phyloP scores from a whole-genome alignment of 1,140 invertebrate genomes.

The Drosophila oshimai region DNA sequence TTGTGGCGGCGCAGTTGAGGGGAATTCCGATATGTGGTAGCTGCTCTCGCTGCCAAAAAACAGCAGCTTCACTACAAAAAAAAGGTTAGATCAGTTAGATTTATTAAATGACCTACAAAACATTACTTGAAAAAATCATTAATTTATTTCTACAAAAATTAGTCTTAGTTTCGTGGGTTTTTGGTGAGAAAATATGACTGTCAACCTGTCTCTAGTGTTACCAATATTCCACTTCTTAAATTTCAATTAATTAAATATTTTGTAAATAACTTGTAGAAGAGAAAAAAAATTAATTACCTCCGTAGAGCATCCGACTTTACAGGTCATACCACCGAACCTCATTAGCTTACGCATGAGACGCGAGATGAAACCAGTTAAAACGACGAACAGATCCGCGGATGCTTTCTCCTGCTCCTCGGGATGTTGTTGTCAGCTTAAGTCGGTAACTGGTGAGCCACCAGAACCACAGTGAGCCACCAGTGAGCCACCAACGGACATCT shows the following conservation, averaged over 20 bases:
- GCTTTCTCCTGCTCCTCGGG: constrained; percentile 42
- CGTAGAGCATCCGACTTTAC: background rate
- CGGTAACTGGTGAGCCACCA: constrained; percentile 31
- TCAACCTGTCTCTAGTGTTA: no score
- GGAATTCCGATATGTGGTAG: constrained; percentile 77
- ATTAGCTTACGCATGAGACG: constrained; percentile 7
- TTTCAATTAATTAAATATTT: no score
- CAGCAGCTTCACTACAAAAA: background rate
- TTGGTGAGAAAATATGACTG: no score
- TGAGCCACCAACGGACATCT: constrained; percentile 16
- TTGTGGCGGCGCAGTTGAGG: constrained; percentile 71
- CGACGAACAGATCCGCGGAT: constrained; percentile 20
- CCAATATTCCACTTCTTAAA: no score
- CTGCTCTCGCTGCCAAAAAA: constrained; percentile 26
- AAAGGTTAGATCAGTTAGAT: constrained; percentile 3
- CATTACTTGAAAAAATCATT: background rate
- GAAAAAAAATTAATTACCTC: no score
- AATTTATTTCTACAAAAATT: no score
- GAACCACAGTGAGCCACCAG: constrained; percentile 5
- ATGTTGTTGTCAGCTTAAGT: constrained; percentile 71
- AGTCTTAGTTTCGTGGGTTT: no score
- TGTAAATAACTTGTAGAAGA: no score
- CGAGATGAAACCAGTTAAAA: constrained; percentile 34
- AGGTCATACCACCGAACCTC: constrained; percentile 6
- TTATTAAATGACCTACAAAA: constrained; percentile 7